Conservation (phyloP, 2,113 vertebrate species). For the Spea bombifrons region DNA sequence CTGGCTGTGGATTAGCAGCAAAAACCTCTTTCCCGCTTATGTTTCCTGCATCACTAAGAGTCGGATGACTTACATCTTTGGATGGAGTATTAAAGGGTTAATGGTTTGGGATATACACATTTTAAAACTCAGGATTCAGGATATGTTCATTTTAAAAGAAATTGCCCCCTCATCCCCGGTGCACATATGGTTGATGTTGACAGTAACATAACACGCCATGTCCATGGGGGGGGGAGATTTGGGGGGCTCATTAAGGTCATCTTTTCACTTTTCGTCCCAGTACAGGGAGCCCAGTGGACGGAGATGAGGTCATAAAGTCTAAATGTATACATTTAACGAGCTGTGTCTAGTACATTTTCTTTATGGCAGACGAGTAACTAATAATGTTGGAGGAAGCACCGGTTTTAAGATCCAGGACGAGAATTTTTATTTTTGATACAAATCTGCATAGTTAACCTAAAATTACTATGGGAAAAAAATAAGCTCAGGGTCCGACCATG, state of each 20-base stretch:
- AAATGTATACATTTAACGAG: slow-evolving; percentile 12
- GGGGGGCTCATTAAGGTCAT: not conserved
- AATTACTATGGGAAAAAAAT: no score
- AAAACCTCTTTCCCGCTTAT: no score
- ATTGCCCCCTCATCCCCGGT: not conserved
- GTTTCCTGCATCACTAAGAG: no score
- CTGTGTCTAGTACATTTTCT: not conserved
- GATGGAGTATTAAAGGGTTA: no score
- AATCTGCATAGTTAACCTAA: no score
- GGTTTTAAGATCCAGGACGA: not conserved
- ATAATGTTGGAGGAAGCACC: not conserved
- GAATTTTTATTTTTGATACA: no score
- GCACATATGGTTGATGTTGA: not conserved
- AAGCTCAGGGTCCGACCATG: no score
- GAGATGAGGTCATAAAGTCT: slow-evolving; percentile 17
- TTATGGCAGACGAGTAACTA: not conserved
- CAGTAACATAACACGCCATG: not conserved
- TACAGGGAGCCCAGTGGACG: not conserved
- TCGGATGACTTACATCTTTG: no score
- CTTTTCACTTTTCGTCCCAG: not conserved
- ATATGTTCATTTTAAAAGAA: no score
- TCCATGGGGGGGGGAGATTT: not conserved
- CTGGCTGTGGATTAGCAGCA: no score
- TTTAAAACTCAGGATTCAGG: no score
- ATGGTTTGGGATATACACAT: no score